Evolutionary conservation across 92 coral and sea anemone genomes (phyloP).

Genomic region (Phenganax marumi): DNA sequence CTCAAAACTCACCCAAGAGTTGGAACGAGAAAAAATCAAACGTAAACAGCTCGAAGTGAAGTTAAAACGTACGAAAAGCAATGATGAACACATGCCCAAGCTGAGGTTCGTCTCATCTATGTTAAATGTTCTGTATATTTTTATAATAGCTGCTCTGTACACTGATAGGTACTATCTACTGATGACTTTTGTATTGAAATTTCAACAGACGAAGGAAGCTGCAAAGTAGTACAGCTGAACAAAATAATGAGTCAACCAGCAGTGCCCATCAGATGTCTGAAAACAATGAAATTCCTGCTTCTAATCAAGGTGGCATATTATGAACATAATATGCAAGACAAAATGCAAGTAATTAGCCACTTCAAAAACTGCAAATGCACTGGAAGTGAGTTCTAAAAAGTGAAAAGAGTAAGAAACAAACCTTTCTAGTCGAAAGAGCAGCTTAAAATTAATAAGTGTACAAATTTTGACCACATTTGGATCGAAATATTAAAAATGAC

Average conservation of each 20-base stretch:
- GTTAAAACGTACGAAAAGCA: conserved; percentile 54
- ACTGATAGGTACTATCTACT: not conserved
- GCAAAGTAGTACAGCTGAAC: not conserved
- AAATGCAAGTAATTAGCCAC: no score
- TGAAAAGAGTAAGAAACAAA: no score
- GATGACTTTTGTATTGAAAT: not conserved
- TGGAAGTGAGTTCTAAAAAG: no score
- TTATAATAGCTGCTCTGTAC: not conserved
- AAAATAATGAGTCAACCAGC: not conserved
- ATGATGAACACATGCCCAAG: conserved; percentile 63
- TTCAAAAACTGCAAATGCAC: no score
- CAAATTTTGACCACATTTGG: no score
- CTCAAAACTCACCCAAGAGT: conserved; percentile 62
- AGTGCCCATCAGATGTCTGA: not conserved
- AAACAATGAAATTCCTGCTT: no score
- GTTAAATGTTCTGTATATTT: not conserved
- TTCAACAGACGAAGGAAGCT: conserved; percentile 6
- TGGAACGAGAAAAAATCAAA: conserved; percentile 72
- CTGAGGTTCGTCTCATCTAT: conserved; percentile 29
- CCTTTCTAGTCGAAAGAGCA: no score
- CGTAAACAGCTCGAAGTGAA: conserved; percentile 70
- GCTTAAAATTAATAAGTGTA: no score
- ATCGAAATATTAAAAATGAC: no score
- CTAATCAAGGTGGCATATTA: no score
- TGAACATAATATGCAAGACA: no score